phyloP scores from a whole-genome alignment of 2,888 invertebrate genomes.

The Monochamus alternatus region DNA sequence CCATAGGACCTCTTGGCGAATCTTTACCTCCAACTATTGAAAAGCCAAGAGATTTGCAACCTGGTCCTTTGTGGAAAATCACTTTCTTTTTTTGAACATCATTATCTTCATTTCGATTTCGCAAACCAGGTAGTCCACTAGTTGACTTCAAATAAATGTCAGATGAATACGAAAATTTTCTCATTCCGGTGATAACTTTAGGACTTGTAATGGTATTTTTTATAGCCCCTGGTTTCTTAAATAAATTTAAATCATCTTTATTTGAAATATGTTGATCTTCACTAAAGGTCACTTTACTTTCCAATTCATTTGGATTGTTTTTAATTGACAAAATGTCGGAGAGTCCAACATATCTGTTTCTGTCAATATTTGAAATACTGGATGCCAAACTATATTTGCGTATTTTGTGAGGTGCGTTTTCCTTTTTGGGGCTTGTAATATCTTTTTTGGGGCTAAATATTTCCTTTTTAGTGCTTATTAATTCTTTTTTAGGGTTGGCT shows the following conservation, averaged over 20 bases:
- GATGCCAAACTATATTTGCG: conserved; percentile 44
- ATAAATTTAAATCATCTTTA: conserved; percentile 38
- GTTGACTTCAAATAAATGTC: conserved; percentile 35
- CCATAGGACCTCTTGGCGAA: conserved; percentile 89
- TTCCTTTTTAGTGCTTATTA: conserved; percentile 27
- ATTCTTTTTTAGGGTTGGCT: conserved; percentile 3
- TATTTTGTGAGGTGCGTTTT: conserved; percentile 17
- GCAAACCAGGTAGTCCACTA: not conserved
- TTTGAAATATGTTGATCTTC: conserved; percentile 49
- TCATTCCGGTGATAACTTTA: conserved; percentile 67
- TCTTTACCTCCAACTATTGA: conserved; percentile 92
- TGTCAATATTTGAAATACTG: conserved; percentile 22
- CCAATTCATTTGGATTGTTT: conserved; percentile 45
- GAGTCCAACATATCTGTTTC: conserved; percentile 51
- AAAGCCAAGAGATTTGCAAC: conserved; percentile 89
- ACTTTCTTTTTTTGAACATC: conserved; percentile 67
- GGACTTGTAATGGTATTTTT: conserved; percentile 20
- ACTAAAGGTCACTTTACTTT: conserved; percentile 59
- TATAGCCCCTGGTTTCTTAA: conserved; percentile 52
- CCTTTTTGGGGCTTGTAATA: conserved; percentile 7
- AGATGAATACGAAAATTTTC: conserved; percentile 68
- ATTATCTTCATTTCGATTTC: not conserved
- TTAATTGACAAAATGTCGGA: conserved; percentile 51
- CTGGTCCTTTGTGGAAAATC: conserved; percentile 85
- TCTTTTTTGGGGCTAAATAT: conserved; percentile 39